These are phyloP conservation scores for Morus bassanus DNA, from an alignment of 2,797 vertebrate species.

Conservation along the genomic window DNA sequence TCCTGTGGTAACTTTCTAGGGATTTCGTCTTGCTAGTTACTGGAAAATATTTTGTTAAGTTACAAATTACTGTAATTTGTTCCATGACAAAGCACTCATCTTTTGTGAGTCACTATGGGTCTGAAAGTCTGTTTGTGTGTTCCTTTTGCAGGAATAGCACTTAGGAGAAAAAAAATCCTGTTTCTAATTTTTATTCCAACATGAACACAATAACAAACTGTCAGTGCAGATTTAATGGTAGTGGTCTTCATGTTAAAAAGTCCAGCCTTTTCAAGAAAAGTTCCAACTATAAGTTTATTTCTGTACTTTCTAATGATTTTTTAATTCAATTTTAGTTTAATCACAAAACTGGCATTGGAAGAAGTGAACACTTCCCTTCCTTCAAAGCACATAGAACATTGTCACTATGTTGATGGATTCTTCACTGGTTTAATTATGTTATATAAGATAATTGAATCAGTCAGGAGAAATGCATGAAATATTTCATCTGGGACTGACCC, in stretches of 20 bases:
- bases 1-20: background rate
- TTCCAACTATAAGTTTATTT: background rate
- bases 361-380: background rate
- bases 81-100: background rate
- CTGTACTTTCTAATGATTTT: background rate
- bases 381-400: background rate
- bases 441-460: background rate
- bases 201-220: background rate
- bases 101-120: background rate
- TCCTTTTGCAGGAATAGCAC: background rate
- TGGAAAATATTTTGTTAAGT: background rate
- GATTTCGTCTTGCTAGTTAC: background rate
- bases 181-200: background rate
- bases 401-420: background rate
- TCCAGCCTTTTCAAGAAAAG: background rate
- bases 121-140: background rate
- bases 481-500: background rate
- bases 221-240: background rate
- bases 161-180: background rate
- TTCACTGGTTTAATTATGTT: background rate
- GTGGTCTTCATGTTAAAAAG: background rate
- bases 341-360: background rate
- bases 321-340: background rate
- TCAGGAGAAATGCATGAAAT: background rate
- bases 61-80: conserved; percentile 13